Evolutionary conservation across 2,888 invertebrate species (phyloP).

Genomic region (Oligia latruncula): DNA sequence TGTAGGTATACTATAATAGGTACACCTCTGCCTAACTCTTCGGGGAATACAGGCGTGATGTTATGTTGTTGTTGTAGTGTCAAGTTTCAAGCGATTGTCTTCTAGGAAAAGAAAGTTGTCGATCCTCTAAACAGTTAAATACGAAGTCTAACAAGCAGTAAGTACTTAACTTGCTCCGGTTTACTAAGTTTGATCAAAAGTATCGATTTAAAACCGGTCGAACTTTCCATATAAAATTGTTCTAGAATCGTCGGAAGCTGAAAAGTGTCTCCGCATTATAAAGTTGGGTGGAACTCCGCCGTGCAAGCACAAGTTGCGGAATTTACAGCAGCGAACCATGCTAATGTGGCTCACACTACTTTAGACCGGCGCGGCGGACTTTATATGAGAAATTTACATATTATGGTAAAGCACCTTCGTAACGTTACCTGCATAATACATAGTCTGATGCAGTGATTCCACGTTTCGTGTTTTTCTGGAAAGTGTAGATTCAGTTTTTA

Average conservation of each 20-base stretch:
- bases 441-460: background rate
- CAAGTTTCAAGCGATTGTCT: background rate
- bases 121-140: constrained; percentile 2
- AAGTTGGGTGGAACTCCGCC: constrained; percentile 33
- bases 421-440: constrained; percentile 26
- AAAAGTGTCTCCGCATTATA: constrained; percentile 30
- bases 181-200: constrained; percentile 35
- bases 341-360: constrained; percentile 36
- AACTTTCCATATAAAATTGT: constrained; percentile 22
- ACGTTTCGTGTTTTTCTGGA: constrained; percentile 5
- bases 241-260: constrained; percentile 16
- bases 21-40: background rate
- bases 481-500: background rate
- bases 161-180: background rate
- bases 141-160: constrained; percentile 25
- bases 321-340: constrained; percentile 24
- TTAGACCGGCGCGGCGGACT: constrained; percentile 10
- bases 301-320: constrained; percentile 28
- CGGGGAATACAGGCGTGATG: background rate
- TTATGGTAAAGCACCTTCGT: constrained; percentile 27
- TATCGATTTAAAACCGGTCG: constrained; percentile 38
- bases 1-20: background rate
- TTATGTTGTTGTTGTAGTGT: background rate
- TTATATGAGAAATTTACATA: constrained; percentile 40
- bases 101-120: background rate